Conservation (phyloP, 2,888 invertebrate species). For the Eudemis profundana region DNA sequence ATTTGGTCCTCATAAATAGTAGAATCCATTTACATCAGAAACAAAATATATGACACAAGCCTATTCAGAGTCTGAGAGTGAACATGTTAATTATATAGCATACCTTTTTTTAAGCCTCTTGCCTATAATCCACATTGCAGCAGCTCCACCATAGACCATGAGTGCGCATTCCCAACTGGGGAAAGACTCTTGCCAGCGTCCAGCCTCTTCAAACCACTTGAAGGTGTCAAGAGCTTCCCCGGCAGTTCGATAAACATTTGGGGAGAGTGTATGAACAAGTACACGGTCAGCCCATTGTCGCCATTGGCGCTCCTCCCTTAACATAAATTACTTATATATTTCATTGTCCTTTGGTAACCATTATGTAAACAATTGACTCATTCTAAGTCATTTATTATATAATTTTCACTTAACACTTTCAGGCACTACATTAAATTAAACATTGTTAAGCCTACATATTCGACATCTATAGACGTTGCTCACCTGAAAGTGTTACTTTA, state of each 20-base stretch:
- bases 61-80: too few relatives aligned
- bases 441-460: too few relatives aligned
- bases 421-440: too few relatives aligned
- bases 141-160: constrained; percentile 96
- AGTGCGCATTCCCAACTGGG: constrained; percentile 93
- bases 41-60: too few relatives aligned
- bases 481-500: too few relatives aligned
- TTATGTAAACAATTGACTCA: too few relatives aligned
- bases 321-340: constrained; percentile 54
- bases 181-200: constrained; percentile 96
- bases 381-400: too few relatives aligned
- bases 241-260: constrained; percentile 96
- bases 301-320: constrained; percentile 97
- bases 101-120: constrained; percentile 94
- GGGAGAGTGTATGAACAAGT: constrained; percentile 96
- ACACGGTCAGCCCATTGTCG: constrained; percentile 97
- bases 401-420: too few relatives aligned
- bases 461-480: too few relatives aligned
- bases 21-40: too few relatives aligned
- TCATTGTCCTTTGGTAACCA: neutral
- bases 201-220: constrained; percentile 96
- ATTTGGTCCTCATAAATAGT: too few relatives aligned
- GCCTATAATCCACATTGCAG: constrained; percentile 96
- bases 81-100: too few relatives aligned
- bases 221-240: constrained; percentile 96